These are phyloP conservation scores for Dorcus hopei DNA, from an alignment of 2,888 invertebrate species.

Conservation along the genomic window DNA sequence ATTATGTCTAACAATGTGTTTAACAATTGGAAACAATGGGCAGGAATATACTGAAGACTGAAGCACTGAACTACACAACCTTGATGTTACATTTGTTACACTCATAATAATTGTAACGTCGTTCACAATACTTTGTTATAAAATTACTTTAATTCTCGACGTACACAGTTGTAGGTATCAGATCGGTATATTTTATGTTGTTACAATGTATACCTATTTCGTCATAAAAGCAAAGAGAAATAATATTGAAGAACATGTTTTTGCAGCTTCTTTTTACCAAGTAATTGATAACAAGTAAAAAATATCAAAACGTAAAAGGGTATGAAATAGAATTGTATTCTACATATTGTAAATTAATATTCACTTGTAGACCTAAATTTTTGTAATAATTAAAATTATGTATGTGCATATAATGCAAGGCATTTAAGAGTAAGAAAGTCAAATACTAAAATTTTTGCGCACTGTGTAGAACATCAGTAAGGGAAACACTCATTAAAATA, in stretches of 20 bases:
- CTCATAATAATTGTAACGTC: constrained; percentile 6
- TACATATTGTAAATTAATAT: too few species aligned
- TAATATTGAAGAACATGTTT: not conserved
- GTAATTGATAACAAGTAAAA: too few species aligned
- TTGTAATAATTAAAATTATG: too few species aligned
- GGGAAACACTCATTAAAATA: constrained; percentile 45
- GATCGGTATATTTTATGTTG: too few species aligned
- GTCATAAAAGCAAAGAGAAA: not conserved
- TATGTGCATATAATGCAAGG: too few species aligned
- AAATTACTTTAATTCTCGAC: constrained; percentile 7
- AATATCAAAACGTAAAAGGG: too few species aligned
- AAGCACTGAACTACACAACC: constrained; percentile 14
- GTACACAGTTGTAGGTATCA: not conserved
- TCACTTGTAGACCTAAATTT: too few species aligned
- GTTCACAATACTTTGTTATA: constrained; percentile 10
- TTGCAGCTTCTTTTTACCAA: not conserved
- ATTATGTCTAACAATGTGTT: constrained; percentile 29
- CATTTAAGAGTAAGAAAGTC: too few species aligned
- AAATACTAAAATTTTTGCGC: too few species aligned
- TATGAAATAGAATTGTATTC: too few species aligned
- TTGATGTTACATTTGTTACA: constrained; percentile 11
- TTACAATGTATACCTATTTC: not conserved
- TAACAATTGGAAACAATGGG: constrained; percentile 28
- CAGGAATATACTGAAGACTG: constrained; percentile 15
- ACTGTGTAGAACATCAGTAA: constrained; percentile 20